A percentile compares a stretch with the other conserved stretches of the same genome.
phyloP scores from a whole-genome alignment of 2,113 vertebrate species.

The Psittacus erithacus region DNA sequence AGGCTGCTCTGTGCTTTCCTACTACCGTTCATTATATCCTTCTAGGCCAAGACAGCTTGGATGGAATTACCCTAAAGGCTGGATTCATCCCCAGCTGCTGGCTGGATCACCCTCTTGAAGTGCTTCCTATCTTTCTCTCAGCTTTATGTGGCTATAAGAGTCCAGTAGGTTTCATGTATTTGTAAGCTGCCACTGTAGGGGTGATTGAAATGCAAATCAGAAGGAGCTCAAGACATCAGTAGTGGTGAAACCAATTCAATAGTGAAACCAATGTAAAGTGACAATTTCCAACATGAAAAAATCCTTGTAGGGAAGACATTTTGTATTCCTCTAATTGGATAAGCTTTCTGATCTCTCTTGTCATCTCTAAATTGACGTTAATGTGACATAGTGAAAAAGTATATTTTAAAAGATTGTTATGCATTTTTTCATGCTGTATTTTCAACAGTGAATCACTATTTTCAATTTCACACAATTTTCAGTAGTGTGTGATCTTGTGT shows the following conservation, averaged over 20 bases:
- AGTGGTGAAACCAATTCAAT: not conserved
- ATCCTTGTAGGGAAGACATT: not conserved
- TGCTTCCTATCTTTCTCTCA: not conserved
- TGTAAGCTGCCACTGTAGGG: not conserved
- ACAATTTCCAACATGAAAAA: slow-evolving; percentile 28
- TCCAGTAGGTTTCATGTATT: slow-evolving; percentile 14
- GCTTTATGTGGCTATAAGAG: not conserved
- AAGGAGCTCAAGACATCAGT: not conserved
- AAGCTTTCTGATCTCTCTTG: not conserved
- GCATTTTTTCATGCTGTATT: not conserved
- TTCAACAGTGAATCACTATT: not conserved
- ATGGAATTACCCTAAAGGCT: not conserved
- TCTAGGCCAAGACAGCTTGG: not conserved
- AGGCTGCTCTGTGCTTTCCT: not conserved
- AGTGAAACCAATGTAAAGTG: not conserved
- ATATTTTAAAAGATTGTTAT: not conserved
- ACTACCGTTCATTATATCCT: not conserved
- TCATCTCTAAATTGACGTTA: not conserved
- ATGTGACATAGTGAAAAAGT: not conserved
- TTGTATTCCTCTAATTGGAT: not conserved
- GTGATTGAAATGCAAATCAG: slow-evolving; percentile 39
- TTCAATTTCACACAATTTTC: not conserved
- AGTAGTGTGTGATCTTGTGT: not conserved
- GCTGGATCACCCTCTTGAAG: not conserved
- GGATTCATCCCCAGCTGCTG: not conserved